Evolutionary conservation across 2,113 vertebrate species (phyloP).

Genomic region (Vulpes ferrilata): DNA sequence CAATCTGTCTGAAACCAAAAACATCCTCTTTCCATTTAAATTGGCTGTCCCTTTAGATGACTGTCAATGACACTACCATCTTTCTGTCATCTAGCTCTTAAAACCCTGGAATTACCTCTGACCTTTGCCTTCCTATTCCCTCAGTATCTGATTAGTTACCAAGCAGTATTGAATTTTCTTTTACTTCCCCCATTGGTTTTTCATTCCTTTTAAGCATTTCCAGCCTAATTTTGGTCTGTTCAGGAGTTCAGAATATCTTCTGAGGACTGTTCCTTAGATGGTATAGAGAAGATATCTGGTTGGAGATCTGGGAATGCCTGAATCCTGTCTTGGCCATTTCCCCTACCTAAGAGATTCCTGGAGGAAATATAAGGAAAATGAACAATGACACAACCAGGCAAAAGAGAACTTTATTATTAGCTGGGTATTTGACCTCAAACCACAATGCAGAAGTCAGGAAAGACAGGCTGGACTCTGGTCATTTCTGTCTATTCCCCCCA

Average conservation of each 20-base stretch:
- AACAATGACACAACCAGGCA: background rate
- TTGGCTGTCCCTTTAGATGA: background rate
- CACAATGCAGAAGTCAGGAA: constrained; percentile 12
- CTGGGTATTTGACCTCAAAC: background rate
- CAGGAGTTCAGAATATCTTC: background rate
- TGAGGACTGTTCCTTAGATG: background rate
- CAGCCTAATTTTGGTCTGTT: background rate
- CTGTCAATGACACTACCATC: background rate
- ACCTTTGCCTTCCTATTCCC: background rate
- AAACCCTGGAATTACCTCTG: constrained; percentile 8
- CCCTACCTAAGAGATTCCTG: background rate
- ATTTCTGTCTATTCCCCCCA: background rate
- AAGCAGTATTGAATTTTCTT: background rate
- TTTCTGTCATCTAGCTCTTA: background rate
- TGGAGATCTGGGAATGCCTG: background rate
- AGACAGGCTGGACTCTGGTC: background rate
- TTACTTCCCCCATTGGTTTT: background rate
- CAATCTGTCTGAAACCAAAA: constrained; percentile 21
- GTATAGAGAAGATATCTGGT: background rate
- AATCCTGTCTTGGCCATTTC: background rate
- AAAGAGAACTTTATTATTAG: background rate
- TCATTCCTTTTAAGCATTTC: background rate
- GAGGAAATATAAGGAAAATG: background rate
- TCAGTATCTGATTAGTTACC: background rate
- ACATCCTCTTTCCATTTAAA: background rate